phyloP scores from a whole-genome alignment of 1,140 invertebrate genomes.

The Mylabris phalerata region DNA sequence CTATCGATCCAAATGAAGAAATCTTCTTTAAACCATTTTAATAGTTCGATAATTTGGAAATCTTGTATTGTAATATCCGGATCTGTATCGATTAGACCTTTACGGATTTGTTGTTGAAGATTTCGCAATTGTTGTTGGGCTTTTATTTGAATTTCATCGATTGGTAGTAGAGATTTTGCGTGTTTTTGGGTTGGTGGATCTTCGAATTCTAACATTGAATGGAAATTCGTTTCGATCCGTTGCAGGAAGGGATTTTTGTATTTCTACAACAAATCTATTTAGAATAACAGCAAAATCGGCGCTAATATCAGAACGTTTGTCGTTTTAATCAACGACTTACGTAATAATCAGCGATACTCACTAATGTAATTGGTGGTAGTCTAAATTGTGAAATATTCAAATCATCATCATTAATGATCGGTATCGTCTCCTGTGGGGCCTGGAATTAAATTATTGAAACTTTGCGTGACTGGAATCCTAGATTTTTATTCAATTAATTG shows the following conservation, averaged over 20 bases:
- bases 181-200: conserved; percentile 51
- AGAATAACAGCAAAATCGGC: no score
- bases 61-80: conserved; percentile 47
- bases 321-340: no score
- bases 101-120: conserved; percentile 53
- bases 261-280: conserved; percentile 17
- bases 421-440: not conserved
- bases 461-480: no score
- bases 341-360: not conserved
- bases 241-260: conserved; percentile 47
- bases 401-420: conserved; percentile 4
- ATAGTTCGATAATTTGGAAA: conserved; percentile 68
- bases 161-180: conserved; percentile 54
- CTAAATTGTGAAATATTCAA: conserved; percentile 9
- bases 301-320: no score
- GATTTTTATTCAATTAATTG: no score
- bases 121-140: conserved; percentile 54
- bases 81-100: conserved; percentile 35
- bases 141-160: conserved; percentile 51
- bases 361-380: conserved; percentile 13
- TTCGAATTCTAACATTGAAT: conserved; percentile 57
- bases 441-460: no score
- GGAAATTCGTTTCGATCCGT: conserved; percentile 48
- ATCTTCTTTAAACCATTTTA: conserved; percentile 84
- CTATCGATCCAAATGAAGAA: conserved; percentile 90